Conservation (phyloP, 2,113 vertebrate species). For the Prunella himalayana region DNA sequence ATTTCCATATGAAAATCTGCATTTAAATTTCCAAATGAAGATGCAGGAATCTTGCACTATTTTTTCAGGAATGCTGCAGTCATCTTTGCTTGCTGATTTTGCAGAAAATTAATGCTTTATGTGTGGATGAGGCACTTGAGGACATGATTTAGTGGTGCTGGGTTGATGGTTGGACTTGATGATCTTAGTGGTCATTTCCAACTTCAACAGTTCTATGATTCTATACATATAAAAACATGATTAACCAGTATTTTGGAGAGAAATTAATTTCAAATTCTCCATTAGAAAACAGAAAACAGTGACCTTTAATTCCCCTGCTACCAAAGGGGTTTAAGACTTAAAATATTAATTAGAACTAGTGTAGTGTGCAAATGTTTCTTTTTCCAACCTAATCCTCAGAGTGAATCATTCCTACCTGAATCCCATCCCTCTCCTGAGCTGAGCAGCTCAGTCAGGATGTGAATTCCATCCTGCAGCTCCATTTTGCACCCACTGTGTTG, state of each 20-base stretch:
- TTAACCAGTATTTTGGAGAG: background rate
- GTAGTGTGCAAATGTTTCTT: background rate
- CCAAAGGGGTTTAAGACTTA: background rate
- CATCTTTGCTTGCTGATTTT: background rate
- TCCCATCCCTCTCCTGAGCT: background rate
- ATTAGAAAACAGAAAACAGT: background rate
- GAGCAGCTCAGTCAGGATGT: background rate
- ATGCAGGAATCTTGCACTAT: too few species aligned
- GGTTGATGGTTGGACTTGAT: background rate
- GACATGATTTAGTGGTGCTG: background rate
- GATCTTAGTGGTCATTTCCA: background rate
- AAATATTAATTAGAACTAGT: background rate
- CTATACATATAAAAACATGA: background rate
- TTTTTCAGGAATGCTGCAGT: background rate
- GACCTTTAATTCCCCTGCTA: background rate
- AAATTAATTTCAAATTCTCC: background rate
- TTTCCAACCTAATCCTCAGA: background rate
- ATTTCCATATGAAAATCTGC: background rate
- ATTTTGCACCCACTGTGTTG: background rate
- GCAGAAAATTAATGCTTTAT: background rate
- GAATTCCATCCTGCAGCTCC: background rate
- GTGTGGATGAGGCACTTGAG: background rate
- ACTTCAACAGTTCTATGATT: background rate
- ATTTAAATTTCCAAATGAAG: background rate
- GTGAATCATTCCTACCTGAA: fast-evolving